Evolutionary conservation across 2,888 invertebrate species (phyloP).

Genomic region (Syrista parreyssii): DNA sequence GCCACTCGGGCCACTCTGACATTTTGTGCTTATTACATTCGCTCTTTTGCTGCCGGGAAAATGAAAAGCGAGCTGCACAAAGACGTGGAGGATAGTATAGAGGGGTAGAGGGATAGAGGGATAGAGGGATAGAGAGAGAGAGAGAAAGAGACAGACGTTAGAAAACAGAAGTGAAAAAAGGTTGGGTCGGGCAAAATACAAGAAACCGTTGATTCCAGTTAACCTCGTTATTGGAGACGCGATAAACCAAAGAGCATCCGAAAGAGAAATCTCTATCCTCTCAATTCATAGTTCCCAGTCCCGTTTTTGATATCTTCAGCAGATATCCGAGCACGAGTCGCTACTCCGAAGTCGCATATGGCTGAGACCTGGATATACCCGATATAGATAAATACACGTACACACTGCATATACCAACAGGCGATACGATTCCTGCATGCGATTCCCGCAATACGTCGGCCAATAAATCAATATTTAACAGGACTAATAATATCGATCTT

Average conservation of each 20-base stretch:
- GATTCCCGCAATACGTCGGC: not conserved
- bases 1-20: not conserved
- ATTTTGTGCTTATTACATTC: not conserved
- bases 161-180: not conserved
- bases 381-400: not conserved
- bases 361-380: not conserved
- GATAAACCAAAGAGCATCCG: not conserved
- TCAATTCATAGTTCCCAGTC: not conserved
- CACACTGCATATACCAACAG: not conserved
- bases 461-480: not conserved
- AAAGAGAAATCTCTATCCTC: not conserved
- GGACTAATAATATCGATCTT: not conserved
- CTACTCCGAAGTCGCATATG: not conserved
- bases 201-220: not conserved
- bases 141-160: conserved; percentile 1
- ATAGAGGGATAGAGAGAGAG: not conserved
- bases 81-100: not conserved
- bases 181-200: not conserved
- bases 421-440: not conserved
- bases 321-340: not conserved
- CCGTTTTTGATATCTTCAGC: not conserved
- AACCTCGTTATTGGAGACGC: not conserved
- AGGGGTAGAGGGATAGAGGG: conserved; percentile 5
- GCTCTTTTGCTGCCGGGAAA: not conserved
- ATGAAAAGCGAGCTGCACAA: not conserved